Evolutionary conservation across 2,113 vertebrate genomes (phyloP).

Genomic region (Siniperca chuatsi): DNA sequence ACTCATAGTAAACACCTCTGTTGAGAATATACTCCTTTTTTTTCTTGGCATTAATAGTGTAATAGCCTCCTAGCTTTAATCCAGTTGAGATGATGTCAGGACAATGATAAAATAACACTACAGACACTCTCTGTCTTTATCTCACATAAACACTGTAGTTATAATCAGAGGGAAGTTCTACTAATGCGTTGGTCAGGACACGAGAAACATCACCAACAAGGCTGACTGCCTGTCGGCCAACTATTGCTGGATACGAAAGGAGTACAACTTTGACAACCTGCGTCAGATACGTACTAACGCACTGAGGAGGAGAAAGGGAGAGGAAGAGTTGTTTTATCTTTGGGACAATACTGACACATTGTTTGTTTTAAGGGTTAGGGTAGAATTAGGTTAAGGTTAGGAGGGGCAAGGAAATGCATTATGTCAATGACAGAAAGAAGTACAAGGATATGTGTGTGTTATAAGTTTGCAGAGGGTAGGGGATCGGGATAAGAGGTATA

Average conservation of each 20-base stretch:
- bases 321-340: too few relatives aligned
- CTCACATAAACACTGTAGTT: constrained; percentile 78
- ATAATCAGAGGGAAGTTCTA: constrained; percentile 93
- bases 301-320: too few relatives aligned
- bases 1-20: background rate
- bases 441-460: too few relatives aligned
- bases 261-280: constrained; percentile 92
- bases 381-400: too few relatives aligned
- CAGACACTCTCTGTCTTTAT: background rate
- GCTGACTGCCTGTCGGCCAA: constrained; percentile 83
- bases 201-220: constrained; percentile 88
- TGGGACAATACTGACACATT: too few relatives aligned
- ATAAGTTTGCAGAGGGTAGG: too few relatives aligned
- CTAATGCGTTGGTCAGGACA: constrained; percentile 88
- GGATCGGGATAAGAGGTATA: too few relatives aligned
- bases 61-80: background rate
- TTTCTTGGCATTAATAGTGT: too few relatives aligned
- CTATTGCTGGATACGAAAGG: constrained; percentile 82
- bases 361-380: too few relatives aligned
- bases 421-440: too few relatives aligned
- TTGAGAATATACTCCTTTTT: background rate
- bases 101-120: background rate
- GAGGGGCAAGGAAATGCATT: too few relatives aligned
- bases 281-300: constrained; percentile 86
- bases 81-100: background rate